Evolutionary conservation across 2,888 invertebrate genomes (phyloP).

Genomic region (Trissoscelio sp.): DNA sequence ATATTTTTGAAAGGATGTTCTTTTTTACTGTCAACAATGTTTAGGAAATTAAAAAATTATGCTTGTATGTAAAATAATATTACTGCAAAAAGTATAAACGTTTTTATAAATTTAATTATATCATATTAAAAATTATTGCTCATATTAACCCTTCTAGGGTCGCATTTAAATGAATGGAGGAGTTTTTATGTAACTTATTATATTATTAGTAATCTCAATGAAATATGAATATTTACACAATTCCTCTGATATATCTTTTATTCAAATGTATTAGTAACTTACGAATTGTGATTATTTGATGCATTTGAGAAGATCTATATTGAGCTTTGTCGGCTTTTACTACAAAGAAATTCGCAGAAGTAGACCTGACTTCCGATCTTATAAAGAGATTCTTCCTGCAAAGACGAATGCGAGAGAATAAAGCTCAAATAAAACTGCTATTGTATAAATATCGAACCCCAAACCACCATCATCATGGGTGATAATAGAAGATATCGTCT

Average conservation of each 20-base stretch:
- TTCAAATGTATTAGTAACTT: slow-evolving; percentile 19
- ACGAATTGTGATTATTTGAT: slow-evolving; percentile 37
- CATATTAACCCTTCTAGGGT: no score
- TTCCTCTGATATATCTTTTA: slow-evolving; percentile 36
- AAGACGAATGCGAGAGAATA: slow-evolving; percentile 31
- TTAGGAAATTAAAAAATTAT: no score
- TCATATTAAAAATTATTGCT: no score
- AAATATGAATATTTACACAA: slow-evolving; percentile 12
- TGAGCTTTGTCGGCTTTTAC: slow-evolving; percentile 37
- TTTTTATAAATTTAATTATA: no score
- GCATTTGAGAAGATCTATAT: slow-evolving; percentile 39
- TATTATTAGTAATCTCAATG: slow-evolving; percentile 13
- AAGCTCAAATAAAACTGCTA: slow-evolving; percentile 19
- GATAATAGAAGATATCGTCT: neutral
- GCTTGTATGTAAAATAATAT: no score
- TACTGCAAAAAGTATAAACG: no score
- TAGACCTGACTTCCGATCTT: slow-evolving; percentile 32
- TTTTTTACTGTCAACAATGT: no score
- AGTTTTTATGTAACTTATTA: no score
- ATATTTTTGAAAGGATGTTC: no score
- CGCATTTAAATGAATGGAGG: no score
- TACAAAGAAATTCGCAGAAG: slow-evolving; percentile 42
- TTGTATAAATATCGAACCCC: slow-evolving; percentile 33
- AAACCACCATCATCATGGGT: neutral
- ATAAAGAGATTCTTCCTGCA: slow-evolving; percentile 28